These are phyloP conservation scores for Melanostigma gelatinosum DNA, from an alignment of 2,113 vertebrate species.

Conservation along the genomic window DNA sequence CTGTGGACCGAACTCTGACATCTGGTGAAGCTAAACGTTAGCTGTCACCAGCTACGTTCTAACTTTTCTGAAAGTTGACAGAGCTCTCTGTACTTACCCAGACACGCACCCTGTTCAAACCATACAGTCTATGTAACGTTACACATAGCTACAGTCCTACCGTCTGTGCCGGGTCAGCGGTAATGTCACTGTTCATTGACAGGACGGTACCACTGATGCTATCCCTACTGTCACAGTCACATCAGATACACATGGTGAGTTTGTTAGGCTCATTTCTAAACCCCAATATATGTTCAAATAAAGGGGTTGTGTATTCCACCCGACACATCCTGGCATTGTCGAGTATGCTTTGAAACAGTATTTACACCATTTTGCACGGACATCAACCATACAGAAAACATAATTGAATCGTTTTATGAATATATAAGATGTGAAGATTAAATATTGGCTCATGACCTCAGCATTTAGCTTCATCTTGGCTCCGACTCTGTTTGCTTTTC, in stretches of 20 bases:
- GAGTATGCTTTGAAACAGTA: background rate
- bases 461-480: background rate
- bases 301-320: background rate
- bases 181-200: no score
- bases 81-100: background rate
- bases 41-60: no score
- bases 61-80: background rate
- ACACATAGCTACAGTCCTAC: no score
- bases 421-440: background rate
- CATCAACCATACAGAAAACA: no score
- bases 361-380: background rate
- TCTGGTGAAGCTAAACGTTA: background rate
- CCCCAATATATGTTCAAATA: background rate
- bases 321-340: background rate
- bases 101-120: slow-evolving; percentile 33
- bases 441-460: background rate
- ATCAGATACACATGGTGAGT: background rate
- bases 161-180: no score
- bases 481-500: background rate
- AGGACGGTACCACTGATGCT: no score
- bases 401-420: background rate
- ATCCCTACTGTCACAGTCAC: background rate
- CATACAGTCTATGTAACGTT: no score
- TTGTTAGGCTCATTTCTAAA: background rate
- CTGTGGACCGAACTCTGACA: background rate